These are phyloP conservation scores for Liopterus haemorrhoidalis DNA, from an alignment of 2,888 invertebrate species.

Conservation along the genomic window DNA sequence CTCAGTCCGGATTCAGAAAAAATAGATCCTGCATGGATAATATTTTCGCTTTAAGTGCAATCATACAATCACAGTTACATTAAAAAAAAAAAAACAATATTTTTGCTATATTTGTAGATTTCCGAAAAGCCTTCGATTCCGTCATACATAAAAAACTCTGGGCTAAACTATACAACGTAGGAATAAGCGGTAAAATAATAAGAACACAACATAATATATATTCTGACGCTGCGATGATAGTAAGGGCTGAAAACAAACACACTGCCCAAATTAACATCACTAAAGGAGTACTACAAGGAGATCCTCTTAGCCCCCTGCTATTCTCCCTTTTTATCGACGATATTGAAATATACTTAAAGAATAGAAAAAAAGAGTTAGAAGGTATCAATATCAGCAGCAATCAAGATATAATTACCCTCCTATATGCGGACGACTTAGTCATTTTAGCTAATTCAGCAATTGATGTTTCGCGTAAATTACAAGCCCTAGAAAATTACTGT, in stretches of 20 bases:
- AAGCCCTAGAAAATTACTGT: conserved; percentile 11
- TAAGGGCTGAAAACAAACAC: conserved; percentile 20
- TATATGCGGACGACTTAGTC: too few species aligned
- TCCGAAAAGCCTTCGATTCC: conserved; percentile 29
- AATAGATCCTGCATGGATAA: conserved; percentile 30
- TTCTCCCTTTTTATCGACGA: too few species aligned
- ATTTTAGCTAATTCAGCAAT: conserved; percentile 12
- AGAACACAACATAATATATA: conserved; percentile 19
- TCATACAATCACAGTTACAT: conserved; percentile 18
- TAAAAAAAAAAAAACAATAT: conserved; percentile 21
- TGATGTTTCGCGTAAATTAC: conserved; percentile 11
- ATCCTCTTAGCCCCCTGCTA: conserved; percentile 18
- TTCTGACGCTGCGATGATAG: conserved; percentile 14
- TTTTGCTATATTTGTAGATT: conserved; percentile 31
- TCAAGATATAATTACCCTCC: conserved; percentile 22
- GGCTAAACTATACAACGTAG: conserved; percentile 21
- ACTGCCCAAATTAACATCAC: conserved; percentile 23
- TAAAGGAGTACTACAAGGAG: conserved; percentile 25
- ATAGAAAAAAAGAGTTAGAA: conserved; percentile 6
- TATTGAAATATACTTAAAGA: conserved; percentile 14
- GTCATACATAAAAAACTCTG: conserved; percentile 27
- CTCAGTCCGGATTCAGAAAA: conserved; percentile 31
- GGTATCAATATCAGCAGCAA: conserved; percentile 10
- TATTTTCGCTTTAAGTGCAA: conserved; percentile 28
- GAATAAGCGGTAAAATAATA: conserved; percentile 27